Evolutionary conservation across 2,888 invertebrate genomes (phyloP).

Genomic region (Elmis aenea): DNA sequence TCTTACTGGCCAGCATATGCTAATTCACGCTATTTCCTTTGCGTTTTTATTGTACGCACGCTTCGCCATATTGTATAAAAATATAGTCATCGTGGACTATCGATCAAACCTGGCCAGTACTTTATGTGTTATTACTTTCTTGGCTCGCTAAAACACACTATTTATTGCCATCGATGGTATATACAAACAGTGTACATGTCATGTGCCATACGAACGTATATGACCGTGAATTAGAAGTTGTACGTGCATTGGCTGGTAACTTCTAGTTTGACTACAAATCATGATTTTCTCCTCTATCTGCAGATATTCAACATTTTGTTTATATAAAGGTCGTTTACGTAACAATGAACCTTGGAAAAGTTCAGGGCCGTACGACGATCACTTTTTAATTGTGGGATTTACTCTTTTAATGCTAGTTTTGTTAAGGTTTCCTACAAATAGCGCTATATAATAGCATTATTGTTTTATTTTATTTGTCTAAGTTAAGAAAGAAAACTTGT

Average conservation of each 20-base stretch:
- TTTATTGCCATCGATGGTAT: slow-evolving; percentile 12
- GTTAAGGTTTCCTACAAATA: slow-evolving; percentile 8
- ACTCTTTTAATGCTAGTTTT: neutral
- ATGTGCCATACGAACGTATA: slow-evolving; percentile 8
- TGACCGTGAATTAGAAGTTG: slow-evolving; percentile 8
- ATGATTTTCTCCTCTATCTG: slow-evolving; percentile 5
- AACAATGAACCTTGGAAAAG: slow-evolving; percentile 11
- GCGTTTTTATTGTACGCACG: slow-evolving; percentile 4
- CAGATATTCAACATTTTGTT: slow-evolving; percentile 5
- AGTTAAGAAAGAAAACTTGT: too few species aligned
- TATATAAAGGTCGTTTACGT: slow-evolving; percentile 5
- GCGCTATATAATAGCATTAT: too few species aligned
- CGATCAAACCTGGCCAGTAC: slow-evolving; percentile 12
- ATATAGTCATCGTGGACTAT: slow-evolving; percentile 11
- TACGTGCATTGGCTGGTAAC: slow-evolving; percentile 11
- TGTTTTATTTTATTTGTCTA: too few species aligned
- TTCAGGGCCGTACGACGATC: slow-evolving; percentile 6
- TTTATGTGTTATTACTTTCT: slow-evolving; percentile 11
- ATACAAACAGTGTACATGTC: slow-evolving; percentile 11
- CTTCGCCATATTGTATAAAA: slow-evolving; percentile 9
- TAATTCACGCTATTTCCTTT: slow-evolving; percentile 13
- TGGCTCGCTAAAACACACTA: slow-evolving; percentile 11
- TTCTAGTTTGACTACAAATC: neutral
- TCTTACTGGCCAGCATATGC: slow-evolving; percentile 12
- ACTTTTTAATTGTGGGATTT: slow-evolving; percentile 10